Percentiles rank a stretch among this genome's conserved stretches.
Evolutionary conservation across 2,113 vertebrate species (phyloP).

Genomic region (Cygnus buccinator): DNA sequence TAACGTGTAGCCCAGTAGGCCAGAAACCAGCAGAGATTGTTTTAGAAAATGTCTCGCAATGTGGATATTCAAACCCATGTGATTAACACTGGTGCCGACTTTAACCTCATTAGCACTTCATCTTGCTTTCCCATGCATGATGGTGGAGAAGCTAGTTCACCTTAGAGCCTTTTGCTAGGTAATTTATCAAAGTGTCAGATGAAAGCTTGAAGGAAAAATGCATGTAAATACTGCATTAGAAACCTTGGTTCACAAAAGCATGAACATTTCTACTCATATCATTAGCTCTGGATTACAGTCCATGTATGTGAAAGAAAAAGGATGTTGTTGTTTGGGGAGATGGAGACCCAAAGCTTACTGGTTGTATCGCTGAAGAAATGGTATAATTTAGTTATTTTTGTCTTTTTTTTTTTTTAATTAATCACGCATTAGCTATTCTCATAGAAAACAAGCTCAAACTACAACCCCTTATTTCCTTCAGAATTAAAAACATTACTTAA

Average conservation of each 20-base stretch:
- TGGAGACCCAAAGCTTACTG: neutral
- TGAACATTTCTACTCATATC: constrained; percentile 27
- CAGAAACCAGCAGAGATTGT: constrained; percentile 37
- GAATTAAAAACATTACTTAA: neutral
- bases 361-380: neutral
- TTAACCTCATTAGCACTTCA: constrained; percentile 71
- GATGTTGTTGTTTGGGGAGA: neutral
- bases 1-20: constrained; percentile 29
- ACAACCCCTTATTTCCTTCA: neutral
- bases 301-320: neutral
- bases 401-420: neutral
- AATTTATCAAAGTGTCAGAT: constrained; percentile 46
- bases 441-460: neutral
- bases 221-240: constrained; percentile 56
- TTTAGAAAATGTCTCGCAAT: constrained; percentile 11
- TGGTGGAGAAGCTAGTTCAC: constrained; percentile 49
- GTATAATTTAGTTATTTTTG: neutral
- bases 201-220: constrained; percentile 47
- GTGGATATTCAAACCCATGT: neutral
- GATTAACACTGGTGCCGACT: neutral
- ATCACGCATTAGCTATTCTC: neutral
- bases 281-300: constrained; percentile 5
- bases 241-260: constrained; percentile 36
- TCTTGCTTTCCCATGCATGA: constrained; percentile 73
- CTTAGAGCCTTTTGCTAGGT: constrained; percentile 18